These are phyloP conservation scores for Synergus laeviventris DNA, from an alignment of 2,888 invertebrate genomes.

Conservation along the genomic window DNA sequence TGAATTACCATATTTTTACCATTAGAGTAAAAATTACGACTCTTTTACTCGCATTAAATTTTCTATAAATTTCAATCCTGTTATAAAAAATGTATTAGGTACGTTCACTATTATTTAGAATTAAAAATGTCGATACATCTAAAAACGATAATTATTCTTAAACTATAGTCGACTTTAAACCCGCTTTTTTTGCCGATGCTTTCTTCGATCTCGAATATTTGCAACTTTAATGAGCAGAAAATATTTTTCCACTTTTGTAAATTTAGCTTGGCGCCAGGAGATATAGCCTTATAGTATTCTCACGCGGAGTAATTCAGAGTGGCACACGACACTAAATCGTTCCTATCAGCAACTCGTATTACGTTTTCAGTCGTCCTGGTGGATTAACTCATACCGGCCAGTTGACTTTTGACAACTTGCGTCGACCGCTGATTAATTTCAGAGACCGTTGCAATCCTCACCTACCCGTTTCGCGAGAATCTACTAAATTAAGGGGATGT, in stretches of 20 bases:
- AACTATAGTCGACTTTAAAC: background rate
- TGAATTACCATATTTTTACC: background rate
- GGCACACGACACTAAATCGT: background rate
- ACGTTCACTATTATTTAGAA: too few species aligned
- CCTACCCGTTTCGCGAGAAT: background rate
- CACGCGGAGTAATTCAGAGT: background rate
- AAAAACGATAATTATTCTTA: too few species aligned
- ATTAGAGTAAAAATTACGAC: background rate
- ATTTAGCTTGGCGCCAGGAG: background rate
- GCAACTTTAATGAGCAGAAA: background rate
- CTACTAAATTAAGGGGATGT: background rate
- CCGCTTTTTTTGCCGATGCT: background rate
- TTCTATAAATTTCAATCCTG: too few species aligned
- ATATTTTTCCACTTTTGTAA: background rate
- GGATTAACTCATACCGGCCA: background rate
- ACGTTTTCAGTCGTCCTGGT: background rate
- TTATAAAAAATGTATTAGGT: too few species aligned
- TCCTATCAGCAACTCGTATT: background rate
- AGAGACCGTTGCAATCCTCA: background rate
- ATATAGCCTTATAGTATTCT: background rate
- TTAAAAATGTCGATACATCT: too few species aligned
- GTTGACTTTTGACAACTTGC: slow-evolving; percentile 8
- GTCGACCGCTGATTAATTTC: background rate
- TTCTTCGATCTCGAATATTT: background rate
- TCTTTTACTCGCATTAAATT: background rate